Evolutionary conservation across 2,888 invertebrate species (phyloP).

Genomic region (Melinopterus prodromus): DNA sequence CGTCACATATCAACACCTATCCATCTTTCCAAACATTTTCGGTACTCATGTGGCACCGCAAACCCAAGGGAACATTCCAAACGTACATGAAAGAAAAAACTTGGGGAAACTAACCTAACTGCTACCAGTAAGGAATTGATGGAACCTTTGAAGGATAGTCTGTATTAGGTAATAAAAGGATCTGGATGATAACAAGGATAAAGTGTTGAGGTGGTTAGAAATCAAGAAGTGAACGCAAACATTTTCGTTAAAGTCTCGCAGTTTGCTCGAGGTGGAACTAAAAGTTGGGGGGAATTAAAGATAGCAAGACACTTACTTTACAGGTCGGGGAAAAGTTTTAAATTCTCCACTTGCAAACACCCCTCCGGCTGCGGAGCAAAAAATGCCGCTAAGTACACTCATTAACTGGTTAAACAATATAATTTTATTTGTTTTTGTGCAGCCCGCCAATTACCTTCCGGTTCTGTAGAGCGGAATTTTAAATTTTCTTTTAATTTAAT

Average conservation of each 20-base stretch:
- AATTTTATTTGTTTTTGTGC: constrained; percentile 25
- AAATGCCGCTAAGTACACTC: constrained; percentile 21
- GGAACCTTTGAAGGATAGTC: background rate
- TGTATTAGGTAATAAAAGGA: too few species aligned
- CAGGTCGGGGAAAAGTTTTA: background rate
- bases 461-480: constrained; percentile 13
- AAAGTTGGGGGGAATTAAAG: background rate
- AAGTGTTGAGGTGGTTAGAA: background rate
- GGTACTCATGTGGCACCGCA: background rate
- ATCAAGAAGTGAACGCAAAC: background rate
- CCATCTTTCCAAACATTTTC: constrained; percentile 4
- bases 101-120: too few species aligned
- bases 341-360: constrained; percentile 14
- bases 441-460: constrained; percentile 14
- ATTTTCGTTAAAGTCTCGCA: background rate
- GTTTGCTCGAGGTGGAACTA: background rate
- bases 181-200: background rate
- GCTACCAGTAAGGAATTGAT: too few species aligned
- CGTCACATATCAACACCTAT: background rate
- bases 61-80: too few species aligned
- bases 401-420: constrained; percentile 25
- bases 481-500: constrained; percentile 13
- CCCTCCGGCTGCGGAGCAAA: background rate
- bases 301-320: background rate
- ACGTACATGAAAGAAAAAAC: too few species aligned